Evolutionary conservation across 2,113 vertebrate species (phyloP).

Genomic region (Sphaerodactylus townsendi): DNA sequence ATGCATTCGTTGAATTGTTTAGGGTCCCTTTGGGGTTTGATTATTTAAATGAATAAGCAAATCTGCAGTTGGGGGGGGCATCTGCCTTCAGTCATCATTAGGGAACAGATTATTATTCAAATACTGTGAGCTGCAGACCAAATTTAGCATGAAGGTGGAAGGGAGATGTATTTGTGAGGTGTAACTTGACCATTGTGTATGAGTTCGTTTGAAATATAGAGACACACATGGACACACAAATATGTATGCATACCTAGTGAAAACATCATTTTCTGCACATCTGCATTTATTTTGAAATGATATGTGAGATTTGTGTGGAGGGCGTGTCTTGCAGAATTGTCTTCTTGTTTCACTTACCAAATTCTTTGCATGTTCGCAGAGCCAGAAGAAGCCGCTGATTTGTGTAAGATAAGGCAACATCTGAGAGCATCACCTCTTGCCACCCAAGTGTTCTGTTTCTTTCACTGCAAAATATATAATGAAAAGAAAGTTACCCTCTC

Average conservation of each 20-base stretch:
- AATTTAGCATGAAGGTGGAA: too few species aligned
- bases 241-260: neutral
- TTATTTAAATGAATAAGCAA: too few species aligned
- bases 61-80: too few species aligned
- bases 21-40: too few species aligned
- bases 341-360: neutral
- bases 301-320: neutral
- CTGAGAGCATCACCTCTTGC: neutral
- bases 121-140: too few species aligned
- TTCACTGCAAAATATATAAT: neutral
- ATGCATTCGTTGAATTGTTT: too few species aligned
- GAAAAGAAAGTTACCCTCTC: neutral
- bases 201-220: too few species aligned
- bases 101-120: too few species aligned
- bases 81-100: too few species aligned
- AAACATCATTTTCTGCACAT: neutral
- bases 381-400: neutral
- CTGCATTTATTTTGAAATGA: neutral
- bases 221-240: neutral
- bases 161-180: too few species aligned
- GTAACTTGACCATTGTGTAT: too few species aligned
- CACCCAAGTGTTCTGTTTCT: slow-evolving; percentile 13
- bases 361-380: neutral
- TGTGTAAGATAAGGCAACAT: neutral
- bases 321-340: neutral